These are phyloP conservation scores for Erythrocebus patas DNA, from an alignment of 2,113 vertebrate species.

Conservation along the genomic window DNA sequence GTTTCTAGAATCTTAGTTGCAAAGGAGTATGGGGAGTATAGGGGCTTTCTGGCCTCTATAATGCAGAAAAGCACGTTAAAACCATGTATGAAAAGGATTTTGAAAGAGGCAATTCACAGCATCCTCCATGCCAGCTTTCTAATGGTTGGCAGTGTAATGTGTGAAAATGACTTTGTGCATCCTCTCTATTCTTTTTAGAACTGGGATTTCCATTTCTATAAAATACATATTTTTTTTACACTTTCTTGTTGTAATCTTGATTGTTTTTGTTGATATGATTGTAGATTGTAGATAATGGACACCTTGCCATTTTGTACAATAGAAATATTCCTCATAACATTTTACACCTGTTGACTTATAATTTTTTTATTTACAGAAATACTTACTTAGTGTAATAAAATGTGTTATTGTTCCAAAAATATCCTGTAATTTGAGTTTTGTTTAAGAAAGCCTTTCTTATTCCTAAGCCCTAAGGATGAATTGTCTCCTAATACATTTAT, in stretches of 20 bases:
- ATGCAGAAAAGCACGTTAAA: not conserved
- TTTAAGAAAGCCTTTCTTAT: not conserved
- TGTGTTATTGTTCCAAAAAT: not conserved
- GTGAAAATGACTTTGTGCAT: not conserved
- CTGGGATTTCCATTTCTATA: not conserved
- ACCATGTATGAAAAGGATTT: not conserved
- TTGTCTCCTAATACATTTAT: not conserved
- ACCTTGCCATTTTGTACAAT: not conserved
- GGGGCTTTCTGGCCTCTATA: not conserved
- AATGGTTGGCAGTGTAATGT: too few relatives aligned
- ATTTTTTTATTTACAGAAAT: not conserved
- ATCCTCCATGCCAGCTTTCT: not conserved
- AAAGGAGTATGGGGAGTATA: not conserved
- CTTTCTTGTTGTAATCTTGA: not conserved
- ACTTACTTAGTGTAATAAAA: not conserved
- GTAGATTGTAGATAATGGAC: not conserved
- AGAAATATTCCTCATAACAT: not conserved
- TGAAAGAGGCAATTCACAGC: not conserved
- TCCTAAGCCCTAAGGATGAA: not conserved
- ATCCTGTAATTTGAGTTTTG: not conserved
- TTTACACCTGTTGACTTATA: not conserved
- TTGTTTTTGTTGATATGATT: not conserved
- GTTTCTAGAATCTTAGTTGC: not conserved
- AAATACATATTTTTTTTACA: not conserved
- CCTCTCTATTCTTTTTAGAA: not conserved